A percentile compares a stretch with the other conserved stretches of the same genome.
phyloP scores from a whole-genome alignment of 1,140 invertebrate genomes.

The Thereuonema tuberculata region DNA sequence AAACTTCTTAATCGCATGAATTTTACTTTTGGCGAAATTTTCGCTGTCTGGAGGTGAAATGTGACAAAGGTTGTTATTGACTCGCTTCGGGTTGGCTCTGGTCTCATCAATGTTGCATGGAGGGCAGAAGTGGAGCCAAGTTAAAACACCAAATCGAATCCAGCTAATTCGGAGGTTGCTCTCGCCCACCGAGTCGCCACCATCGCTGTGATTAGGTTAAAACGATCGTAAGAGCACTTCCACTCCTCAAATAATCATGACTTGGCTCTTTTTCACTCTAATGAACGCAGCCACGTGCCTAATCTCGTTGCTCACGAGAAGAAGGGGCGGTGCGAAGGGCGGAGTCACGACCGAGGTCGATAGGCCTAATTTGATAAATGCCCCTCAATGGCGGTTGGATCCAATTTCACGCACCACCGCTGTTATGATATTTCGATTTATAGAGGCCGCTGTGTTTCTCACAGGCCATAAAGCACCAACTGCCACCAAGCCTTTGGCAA shows the following conservation, averaged over 20 bases:
- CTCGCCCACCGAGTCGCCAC: no score
- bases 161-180: neutral
- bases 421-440: constrained; percentile 6
- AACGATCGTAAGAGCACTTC: neutral
- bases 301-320: neutral
- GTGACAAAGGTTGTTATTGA: no score
- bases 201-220: constrained; percentile 6
- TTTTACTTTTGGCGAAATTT: no score
- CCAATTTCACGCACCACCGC: constrained; percentile 1
- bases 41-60: no score
- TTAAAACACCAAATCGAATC: neutral
- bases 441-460: neutral
- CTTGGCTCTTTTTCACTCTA: constrained; percentile 1
- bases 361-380: constrained; percentile 2
- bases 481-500: neutral
- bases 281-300: neutral
- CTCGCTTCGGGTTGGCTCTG: no score
- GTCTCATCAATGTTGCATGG: no score
- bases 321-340: neutral
- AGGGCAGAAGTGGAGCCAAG: no score
- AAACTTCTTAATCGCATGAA: no score
- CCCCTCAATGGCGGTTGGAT: neutral
- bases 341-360: neutral
- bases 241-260: constrained; percentile 1
- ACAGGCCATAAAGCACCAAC: neutral